Base-by-base conservation (phyloP, 1,140 invertebrate genomes). In the Megathymus violae region DNA sequence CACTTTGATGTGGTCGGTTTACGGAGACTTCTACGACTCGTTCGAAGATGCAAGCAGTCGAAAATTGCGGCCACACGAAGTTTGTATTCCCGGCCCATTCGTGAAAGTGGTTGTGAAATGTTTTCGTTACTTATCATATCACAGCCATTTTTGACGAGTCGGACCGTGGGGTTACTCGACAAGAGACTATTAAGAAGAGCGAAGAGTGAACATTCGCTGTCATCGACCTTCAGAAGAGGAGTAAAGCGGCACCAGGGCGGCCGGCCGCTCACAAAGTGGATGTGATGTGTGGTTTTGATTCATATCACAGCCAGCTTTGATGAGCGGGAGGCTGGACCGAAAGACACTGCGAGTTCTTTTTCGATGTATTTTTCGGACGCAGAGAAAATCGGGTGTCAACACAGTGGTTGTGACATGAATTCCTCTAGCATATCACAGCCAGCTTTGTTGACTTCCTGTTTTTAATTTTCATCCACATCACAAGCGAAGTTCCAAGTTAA, bases 221-320 rank as follows among this genome's bases (percentile, higher is more conserved):
- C 13, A n/a, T n/a, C n/a, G n/a, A n/a, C n/a, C n/a, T n/a, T n/a
- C 40, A 11, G 7, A 1, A 9, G 11, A 47, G 11, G 27, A 40
- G 11, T 17, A 14, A 44, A 5, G 10, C 14, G 7, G 27, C 34
- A 4, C n/a, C 7, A 19, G 63, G 60, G 68, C 51, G 60, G 60
- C 47, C 58, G 67, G 78, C 75, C 77, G 69, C 85, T 90, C 85
- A 76, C 86, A 82, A 90, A 90, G 88, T 88, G 88, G 83, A 61
- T 85, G 85, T 81, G 27, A 62, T 83, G 47, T 80, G 74, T 76
- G 71, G 77, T 43, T 52, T 6, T 1, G n/a, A 31, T 54, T 67
- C 88, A 88, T 90, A 90, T 90, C 88, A 90, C 88, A 90, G 88
- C 88, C 88, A 90, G 88, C 88, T 90, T 90, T 90, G 88, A 90